phyloP scores from a whole-genome alignment of 1,140 invertebrate genomes.

The Diorhabda sublineata region DNA sequence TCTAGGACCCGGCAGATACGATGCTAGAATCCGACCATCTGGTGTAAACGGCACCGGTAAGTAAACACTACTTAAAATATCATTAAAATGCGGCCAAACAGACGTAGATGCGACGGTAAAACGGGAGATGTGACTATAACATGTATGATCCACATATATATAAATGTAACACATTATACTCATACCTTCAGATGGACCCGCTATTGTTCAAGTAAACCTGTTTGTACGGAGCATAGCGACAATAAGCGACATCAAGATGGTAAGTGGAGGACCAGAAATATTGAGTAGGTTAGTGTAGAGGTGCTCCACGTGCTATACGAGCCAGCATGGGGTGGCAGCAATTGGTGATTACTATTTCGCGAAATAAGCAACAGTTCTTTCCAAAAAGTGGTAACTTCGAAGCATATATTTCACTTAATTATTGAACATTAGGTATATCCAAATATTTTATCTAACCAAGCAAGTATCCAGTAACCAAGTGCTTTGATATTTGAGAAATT shows the following conservation, averaged over 20 bases:
- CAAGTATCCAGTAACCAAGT: too few relatives aligned
- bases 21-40: slow-evolving; percentile 86
- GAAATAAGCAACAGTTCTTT: slow-evolving; percentile 13
- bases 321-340: slow-evolving; percentile 37
- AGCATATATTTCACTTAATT: not conserved
- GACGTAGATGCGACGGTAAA: slow-evolving; percentile 16
- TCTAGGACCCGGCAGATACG: slow-evolving; percentile 83
- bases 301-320: slow-evolving; percentile 39
- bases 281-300: slow-evolving; percentile 37
- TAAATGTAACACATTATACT: slow-evolving; percentile 38
- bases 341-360: slow-evolving; percentile 19
- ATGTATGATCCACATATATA: slow-evolving; percentile 34
- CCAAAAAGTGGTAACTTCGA: not conserved
- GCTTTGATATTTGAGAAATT: too few relatives aligned
- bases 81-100: not conserved
- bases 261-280: slow-evolving; percentile 60
- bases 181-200: slow-evolving; percentile 78
- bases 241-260: slow-evolving; percentile 98
- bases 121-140: slow-evolving; percentile 20
- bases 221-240: slow-evolving; percentile 95
- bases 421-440: too few relatives aligned
- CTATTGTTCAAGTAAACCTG: slow-evolving; percentile 91
- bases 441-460: too few relatives aligned
- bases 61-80: slow-evolving; percentile 40
- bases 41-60: slow-evolving; percentile 90